These are phyloP conservation scores for Leistus spinibarbis DNA, from an alignment of 2,888 invertebrate species.

Conservation along the genomic window DNA sequence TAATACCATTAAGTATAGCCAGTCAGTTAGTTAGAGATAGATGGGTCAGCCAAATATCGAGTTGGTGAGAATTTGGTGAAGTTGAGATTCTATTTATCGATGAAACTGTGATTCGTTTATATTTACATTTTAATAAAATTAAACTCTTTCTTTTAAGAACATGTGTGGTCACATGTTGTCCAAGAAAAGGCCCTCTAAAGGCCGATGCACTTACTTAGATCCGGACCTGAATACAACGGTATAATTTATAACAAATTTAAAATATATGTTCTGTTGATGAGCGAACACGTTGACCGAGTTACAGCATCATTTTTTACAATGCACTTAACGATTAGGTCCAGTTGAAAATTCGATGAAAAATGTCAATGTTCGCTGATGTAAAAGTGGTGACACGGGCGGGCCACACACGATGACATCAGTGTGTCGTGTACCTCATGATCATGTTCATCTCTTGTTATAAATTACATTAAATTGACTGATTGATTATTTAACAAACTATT, in stretches of 20 bases:
- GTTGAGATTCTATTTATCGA: no score
- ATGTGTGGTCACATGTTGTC: no score
- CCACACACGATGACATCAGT: neutral
- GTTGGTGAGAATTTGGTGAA: no score
- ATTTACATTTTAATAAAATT: no score
- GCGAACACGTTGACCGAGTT: neutral
- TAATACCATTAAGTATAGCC: no score
- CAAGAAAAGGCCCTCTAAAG: no score
- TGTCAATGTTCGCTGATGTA: neutral
- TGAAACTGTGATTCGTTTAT: no score
- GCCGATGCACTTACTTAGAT: no score
- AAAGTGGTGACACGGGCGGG: neutral
- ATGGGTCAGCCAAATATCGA: no score
- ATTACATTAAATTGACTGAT: slow-evolving; percentile 32
- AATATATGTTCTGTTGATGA: neutral
- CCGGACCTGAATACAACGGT: no score
- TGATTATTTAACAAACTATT: slow-evolving; percentile 26
- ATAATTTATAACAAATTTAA: neutral
- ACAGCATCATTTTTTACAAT: neutral
- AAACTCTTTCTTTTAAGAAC: no score
- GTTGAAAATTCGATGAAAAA: neutral
- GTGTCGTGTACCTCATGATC: slow-evolving; percentile 12
- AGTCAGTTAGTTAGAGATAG: no score
- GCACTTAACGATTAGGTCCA: neutral
- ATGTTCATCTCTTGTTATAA: slow-evolving; percentile 18